Evolutionary conservation across 37 sponge, comb jelly and placozoan genomes (phyloP).

Genomic region (Aphrocallistes beatrix): DNA sequence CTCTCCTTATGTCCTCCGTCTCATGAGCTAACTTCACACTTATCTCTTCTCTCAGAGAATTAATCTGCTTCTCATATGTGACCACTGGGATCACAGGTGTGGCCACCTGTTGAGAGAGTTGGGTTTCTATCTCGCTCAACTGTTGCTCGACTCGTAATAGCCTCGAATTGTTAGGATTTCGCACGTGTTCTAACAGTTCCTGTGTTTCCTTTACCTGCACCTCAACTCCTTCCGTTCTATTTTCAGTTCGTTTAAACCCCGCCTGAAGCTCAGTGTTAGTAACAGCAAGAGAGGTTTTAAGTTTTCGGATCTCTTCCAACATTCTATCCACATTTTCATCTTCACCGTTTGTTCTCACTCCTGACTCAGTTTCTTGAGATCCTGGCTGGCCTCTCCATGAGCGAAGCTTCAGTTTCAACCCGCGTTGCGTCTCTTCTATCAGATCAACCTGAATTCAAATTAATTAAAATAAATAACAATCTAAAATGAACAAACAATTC

Average conservation of each 20-base stretch:
- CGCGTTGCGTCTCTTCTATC: background rate
- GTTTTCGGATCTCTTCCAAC: background rate
- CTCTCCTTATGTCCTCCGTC: background rate
- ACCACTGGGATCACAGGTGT: background rate
- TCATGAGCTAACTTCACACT: background rate
- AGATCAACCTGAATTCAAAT: background rate
- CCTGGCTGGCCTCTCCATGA: background rate
- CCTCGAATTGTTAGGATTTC: background rate
- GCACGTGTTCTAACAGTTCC: background rate
- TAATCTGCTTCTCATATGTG: background rate
- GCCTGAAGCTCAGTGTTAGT: slow-evolving; percentile 11
- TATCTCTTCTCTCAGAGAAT: background rate
- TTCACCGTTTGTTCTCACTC: background rate
- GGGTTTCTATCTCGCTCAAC: too few relatives aligned
- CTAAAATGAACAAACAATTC: too few relatives aligned
- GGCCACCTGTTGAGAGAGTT: background rate
- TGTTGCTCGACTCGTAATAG: background rate
- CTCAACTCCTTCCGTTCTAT: background rate
- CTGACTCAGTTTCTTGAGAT: background rate
- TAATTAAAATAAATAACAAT: too few relatives aligned
- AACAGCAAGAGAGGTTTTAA: background rate
- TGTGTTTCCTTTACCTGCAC: background rate
- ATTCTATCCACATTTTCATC: background rate
- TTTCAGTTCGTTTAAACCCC: background rate
- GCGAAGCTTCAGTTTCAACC: background rate